These are phyloP conservation scores for Macrobrachium rosenbergii DNA, from an alignment of 1,140 invertebrate genomes.

Conservation along the genomic window DNA sequence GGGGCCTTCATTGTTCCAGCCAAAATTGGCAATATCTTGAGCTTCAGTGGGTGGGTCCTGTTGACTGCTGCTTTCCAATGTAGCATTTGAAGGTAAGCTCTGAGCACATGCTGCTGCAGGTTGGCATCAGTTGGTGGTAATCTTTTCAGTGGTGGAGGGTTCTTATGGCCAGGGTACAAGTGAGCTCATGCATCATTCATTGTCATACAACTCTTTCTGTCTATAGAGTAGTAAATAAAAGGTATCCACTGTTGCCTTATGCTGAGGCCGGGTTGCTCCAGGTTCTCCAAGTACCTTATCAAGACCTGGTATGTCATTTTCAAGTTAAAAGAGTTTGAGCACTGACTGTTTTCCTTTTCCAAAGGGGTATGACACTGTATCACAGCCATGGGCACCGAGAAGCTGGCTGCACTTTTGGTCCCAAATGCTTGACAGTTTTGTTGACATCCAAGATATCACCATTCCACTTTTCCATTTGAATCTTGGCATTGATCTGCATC, in stretches of 20 bases:
- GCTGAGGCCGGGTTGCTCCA: too few relatives aligned
- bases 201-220: constrained; percentile 20
- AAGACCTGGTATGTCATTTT: background rate
- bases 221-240: constrained; percentile 8
- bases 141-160: too few relatives aligned
- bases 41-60: background rate
- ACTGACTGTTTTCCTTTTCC: background rate
- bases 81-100: constrained; percentile 9
- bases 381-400: background rate
- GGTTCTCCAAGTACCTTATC: too few relatives aligned
- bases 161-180: background rate
- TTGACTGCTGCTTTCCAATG: constrained; percentile 18
- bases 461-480: constrained; percentile 23
- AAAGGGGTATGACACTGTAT: background rate
- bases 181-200: constrained; percentile 1
- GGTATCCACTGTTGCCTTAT: background rate
- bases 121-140: too few relatives aligned
- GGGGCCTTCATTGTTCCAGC: too few relatives aligned
- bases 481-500: too few relatives aligned
- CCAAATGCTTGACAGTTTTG: background rate
- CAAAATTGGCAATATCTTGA: too few relatives aligned
- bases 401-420: constrained; percentile 16
- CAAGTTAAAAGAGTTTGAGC: constrained; percentile 20
- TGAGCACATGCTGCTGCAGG: too few relatives aligned
- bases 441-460: background rate